phyloP scores from a whole-genome alignment of 2,888 invertebrate species.

The Gastrophysa polygoni region DNA sequence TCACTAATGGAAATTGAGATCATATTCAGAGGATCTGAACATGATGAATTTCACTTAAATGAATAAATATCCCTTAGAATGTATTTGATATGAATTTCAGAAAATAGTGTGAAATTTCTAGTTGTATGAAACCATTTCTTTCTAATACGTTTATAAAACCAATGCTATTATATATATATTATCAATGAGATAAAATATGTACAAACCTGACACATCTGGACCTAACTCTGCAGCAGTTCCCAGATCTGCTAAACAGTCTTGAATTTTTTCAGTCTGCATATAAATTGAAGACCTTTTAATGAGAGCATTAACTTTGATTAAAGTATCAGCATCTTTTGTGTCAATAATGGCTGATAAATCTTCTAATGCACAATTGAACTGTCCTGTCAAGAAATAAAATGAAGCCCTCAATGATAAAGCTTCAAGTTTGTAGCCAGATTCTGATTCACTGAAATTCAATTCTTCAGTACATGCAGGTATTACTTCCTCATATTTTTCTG shows the following conservation, averaged over 20 bases:
- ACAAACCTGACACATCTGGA: slow-evolving; percentile 64
- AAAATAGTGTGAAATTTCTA: too few relatives aligned
- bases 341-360: slow-evolving; percentile 76
- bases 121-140: too few relatives aligned
- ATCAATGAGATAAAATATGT: background rate
- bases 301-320: slow-evolving; percentile 80
- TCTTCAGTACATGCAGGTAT: slow-evolving; percentile 82
- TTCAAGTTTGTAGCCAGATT: slow-evolving; percentile 69
- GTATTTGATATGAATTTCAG: too few relatives aligned
- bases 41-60: too few relatives aligned
- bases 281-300: slow-evolving; percentile 86
- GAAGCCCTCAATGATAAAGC: slow-evolving; percentile 84
- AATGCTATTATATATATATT: background rate
- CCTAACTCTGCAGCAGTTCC: slow-evolving; percentile 76
- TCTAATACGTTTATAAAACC: too few relatives aligned
- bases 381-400: slow-evolving; percentile 79
- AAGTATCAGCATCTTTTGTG: slow-evolving; percentile 65
- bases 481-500: slow-evolving; percentile 77
- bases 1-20: too few relatives aligned
- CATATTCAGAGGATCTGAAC: too few relatives aligned
- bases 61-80: too few relatives aligned
- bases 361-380: slow-evolving; percentile 72
- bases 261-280: slow-evolving; percentile 78
- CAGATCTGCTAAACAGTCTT: slow-evolving; percentile 80
- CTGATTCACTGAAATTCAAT: slow-evolving; percentile 66